Percentiles rank a stretch among this genome's conserved stretches.
phyloP scores from a whole-genome alignment of 2,888 invertebrate genomes.

The Pollenia labialis region DNA sequence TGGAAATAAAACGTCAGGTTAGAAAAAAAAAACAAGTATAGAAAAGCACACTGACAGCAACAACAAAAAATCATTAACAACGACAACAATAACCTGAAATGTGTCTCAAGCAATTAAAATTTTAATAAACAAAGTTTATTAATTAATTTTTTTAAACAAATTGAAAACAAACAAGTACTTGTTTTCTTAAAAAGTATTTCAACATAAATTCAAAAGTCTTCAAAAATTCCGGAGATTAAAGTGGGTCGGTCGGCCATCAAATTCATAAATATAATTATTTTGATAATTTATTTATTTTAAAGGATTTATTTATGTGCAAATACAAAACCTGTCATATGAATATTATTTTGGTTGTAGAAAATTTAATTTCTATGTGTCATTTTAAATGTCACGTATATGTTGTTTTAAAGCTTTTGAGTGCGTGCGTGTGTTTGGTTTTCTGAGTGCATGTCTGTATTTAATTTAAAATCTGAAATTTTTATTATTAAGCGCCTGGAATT shows the following conservation, averaged over 20 bases:
- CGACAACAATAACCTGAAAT: not conserved
- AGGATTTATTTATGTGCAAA: not conserved
- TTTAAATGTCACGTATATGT: constrained; percentile 49
- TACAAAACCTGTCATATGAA: constrained; percentile 9
- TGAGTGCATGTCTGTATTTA: constrained; percentile 1
- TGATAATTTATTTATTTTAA: constrained; percentile 3
- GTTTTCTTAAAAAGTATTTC: not conserved
- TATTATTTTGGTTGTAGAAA: not conserved
- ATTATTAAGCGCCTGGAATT: not conserved
- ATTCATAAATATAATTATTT: not conserved
- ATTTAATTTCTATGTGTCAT: constrained; percentile 39
- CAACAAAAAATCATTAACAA: constrained; percentile 23
- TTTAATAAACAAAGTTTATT: constrained; percentile 30
- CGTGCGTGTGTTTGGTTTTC: not conserved
- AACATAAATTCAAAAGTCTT: not conserved
- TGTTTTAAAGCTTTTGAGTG: not conserved
- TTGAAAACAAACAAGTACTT: not conserved
- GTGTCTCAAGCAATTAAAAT: constrained; percentile 53
- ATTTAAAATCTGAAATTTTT: constrained; percentile 29
- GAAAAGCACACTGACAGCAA: not conserved
- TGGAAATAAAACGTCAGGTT: constrained; percentile 36
- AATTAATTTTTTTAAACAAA: constrained; percentile 19
- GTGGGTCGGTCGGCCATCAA: not conserved
- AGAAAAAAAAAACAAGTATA: constrained; percentile 18
- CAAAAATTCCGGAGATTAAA: not conserved